A percentile compares a stretch with the other conserved stretches of the same genome.
Evolutionary conservation across 2,113 vertebrate genomes (phyloP).

Genomic region (Passer domesticus): DNA sequence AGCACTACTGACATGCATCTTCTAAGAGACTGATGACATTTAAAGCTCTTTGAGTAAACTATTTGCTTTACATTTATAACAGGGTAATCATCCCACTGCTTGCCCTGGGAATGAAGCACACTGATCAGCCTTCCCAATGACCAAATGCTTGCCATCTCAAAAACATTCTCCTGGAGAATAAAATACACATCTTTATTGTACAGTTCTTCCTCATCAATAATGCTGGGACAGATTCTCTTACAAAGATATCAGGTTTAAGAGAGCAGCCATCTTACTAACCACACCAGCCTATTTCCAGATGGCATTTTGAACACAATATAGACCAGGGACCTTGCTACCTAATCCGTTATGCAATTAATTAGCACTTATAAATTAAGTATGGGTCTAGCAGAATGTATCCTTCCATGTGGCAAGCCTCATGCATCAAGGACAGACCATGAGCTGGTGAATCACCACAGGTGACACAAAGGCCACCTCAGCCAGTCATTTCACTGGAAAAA

Average conservation of each 20-base stretch:
- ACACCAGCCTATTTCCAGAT: background rate
- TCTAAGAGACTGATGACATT: conserved; percentile 34
- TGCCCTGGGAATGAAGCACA: background rate
- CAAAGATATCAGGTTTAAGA: conserved; percentile 3
- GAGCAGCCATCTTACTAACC: background rate
- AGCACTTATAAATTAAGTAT: conserved; percentile 12
- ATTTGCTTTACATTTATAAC: conserved; percentile 6
- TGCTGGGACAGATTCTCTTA: background rate
- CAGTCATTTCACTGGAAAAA: rapidly evolving
- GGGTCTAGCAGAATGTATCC: background rate
- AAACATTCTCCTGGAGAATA: background rate
- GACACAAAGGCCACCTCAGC: background rate
- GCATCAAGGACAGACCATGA: background rate
- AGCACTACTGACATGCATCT: conserved; percentile 5
- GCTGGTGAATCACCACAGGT: background rate
- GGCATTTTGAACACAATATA: background rate
- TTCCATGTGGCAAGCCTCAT: background rate
- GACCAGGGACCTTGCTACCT: background rate
- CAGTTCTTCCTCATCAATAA: background rate
- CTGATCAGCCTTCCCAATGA: background rate
- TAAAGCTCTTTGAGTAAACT: conserved; percentile 8
- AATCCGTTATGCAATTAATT: conserved; percentile 19
- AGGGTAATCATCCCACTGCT: background rate
- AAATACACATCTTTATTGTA: background rate
- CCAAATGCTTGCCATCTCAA: background rate